A percentile compares a stretch with the other conserved stretches of the same genome.
phyloP scores from a whole-genome alignment of 2,888 invertebrate species.

The Chromoteleia sp. region DNA sequence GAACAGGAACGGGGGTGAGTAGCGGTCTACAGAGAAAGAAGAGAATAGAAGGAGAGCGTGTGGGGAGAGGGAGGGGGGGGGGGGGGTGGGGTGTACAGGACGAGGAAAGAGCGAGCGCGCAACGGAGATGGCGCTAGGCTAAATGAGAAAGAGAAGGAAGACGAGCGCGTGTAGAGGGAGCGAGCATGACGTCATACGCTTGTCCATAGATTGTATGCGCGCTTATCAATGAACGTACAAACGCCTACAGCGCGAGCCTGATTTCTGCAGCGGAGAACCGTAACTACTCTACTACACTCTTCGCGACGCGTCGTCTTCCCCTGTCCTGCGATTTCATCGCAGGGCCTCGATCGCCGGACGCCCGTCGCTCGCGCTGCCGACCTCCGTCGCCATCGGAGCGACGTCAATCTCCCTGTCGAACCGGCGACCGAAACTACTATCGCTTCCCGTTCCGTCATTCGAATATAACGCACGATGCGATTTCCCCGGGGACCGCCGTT shows the following conservation, averaged over 20 bases:
- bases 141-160: background rate
- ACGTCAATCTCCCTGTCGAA: conserved; percentile 19
- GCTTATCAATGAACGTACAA: conserved; percentile 83
- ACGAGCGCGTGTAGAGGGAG: conserved; percentile 6
- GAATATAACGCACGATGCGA: background rate
- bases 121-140: background rate
- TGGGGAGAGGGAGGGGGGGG: no score
- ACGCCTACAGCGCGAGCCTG: conserved; percentile 76
- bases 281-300: conserved; percentile 47
- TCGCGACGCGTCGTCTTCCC: conserved; percentile 33
- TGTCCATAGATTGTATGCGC: conserved; percentile 71
- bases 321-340: conserved; percentile 38
- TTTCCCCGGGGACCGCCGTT: conserved; percentile 1
- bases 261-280: conserved; percentile 56
- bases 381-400: background rate
- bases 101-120: background rate
- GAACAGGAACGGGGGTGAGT: no score
- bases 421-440: conserved; percentile 27
- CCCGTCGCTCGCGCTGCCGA: conserved; percentile 15
- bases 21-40: no score
- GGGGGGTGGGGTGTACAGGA: background rate
- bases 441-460: conserved; percentile 25
- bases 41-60: no score
- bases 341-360: conserved; percentile 4
- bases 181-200: conserved; percentile 68